Percentiles rank a stretch among this genome's conserved stretches.
Evolutionary conservation across 2,888 invertebrate species (phyloP).

Genomic region (Papilio demoleus): DNA sequence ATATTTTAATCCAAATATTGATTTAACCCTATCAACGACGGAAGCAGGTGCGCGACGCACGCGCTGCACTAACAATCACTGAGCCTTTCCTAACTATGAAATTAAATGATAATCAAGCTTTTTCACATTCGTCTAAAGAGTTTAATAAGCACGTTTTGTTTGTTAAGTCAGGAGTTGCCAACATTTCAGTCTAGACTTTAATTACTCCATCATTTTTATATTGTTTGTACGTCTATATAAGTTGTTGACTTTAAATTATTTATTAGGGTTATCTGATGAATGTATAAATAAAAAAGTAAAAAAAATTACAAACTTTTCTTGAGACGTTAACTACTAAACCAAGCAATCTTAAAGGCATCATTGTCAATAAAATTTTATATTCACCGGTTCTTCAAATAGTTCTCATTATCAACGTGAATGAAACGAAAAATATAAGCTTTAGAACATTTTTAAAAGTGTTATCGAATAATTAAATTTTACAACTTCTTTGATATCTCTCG

Average conservation of each 20-base stretch:
- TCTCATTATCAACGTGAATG: not conserved
- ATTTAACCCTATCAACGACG: conserved; percentile 81
- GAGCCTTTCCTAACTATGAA: conserved; percentile 80
- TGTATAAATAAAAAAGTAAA: no score
- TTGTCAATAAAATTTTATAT: conserved; percentile 6
- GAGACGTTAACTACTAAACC: not conserved
- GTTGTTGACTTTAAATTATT: no score
- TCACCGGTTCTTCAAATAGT: not conserved
- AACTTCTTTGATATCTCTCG: not conserved
- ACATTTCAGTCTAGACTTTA: conserved; percentile 50
- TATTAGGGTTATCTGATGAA: no score
- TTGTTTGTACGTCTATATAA: not conserved
- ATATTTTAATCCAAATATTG: conserved; percentile 81
- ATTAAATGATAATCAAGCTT: conserved; percentile 82
- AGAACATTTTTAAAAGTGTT: not conserved
- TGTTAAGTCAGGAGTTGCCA: conserved; percentile 55
- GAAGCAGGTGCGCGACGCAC: conserved; percentile 80
- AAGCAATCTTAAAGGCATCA: not conserved
- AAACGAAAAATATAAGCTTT: not conserved
- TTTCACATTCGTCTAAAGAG: conserved; percentile 76
- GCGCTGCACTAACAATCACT: conserved; percentile 73
- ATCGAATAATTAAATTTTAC: conserved; percentile 6
- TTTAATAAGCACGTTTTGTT: conserved; percentile 74
- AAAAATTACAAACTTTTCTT: not conserved
- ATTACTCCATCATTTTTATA: not conserved